Conservation (phyloP, 2,888 invertebrate species). For the Parnassius glacialis region DNA sequence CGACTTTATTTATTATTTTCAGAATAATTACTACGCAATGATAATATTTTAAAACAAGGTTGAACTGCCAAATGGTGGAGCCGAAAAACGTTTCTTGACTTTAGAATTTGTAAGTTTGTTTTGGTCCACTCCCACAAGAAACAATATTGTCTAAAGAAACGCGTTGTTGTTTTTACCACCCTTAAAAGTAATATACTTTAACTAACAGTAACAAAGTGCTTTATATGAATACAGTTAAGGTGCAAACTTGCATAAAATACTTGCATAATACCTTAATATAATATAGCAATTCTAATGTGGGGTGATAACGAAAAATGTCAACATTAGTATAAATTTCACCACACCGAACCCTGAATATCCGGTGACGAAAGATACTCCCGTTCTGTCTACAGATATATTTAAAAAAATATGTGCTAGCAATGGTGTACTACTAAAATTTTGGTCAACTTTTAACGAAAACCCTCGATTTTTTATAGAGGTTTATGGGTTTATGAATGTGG, state of each 20-base stretch:
- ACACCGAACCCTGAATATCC: conserved; percentile 50
- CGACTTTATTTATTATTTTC: too few species aligned
- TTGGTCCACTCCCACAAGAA: conserved; percentile 16
- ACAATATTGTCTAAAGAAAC: conserved; percentile 20
- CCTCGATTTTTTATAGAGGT: too few species aligned
- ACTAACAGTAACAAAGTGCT: background rate
- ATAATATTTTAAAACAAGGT: too few species aligned
- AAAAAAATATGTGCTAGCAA: background rate
- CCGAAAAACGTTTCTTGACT: conserved; percentile 1
- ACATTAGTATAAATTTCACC: conserved; percentile 52
- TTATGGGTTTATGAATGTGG: too few species aligned
- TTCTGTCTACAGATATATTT: conserved; percentile 18
- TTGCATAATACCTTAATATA: conserved; percentile 20
- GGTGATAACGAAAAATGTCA: conserved; percentile 64
- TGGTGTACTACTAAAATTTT: too few species aligned
- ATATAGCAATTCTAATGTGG: conserved; percentile 37
- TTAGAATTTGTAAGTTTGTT: conserved; percentile 10
- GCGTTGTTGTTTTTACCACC: conserved; percentile 32
- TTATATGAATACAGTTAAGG: background rate
- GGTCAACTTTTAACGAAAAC: too few species aligned
- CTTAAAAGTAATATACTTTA: conserved; percentile 17
- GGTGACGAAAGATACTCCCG: conserved; percentile 52
- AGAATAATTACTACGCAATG: too few species aligned
- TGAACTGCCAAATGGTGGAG: too few species aligned
- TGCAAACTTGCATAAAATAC: background rate